Evolutionary conservation across 1,140 invertebrate genomes (phyloP), one percentile per base, ranked within the genome.

Genomic region (Zaprionus inermis): DNA sequence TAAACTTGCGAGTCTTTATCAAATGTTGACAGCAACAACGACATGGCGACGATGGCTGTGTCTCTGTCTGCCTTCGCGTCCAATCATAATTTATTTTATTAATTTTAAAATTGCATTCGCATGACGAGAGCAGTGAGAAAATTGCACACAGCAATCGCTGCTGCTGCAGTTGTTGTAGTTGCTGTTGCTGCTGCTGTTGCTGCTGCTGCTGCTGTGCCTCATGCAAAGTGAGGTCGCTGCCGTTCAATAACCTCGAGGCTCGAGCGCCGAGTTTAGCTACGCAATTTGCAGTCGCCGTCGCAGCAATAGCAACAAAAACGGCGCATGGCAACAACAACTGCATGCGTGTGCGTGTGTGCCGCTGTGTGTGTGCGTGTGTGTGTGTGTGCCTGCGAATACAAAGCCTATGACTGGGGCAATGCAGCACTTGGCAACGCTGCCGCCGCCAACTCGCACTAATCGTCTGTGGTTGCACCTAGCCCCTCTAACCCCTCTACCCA

Each of bases 241-340:
- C 88, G 88, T 90, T 90, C 88, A 90, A 90, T 90, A 90, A 90
- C 88, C 88, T 90, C 88, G 77, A 90, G 86, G 86, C 86, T 90
- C 88, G 77, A 90, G 86, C 79, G 73, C 70, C 70, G 72, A 83
- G 79, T 75, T 72, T 64, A 76, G 78, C 76, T 90, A 90, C 81
- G 81, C 86, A 85, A 90, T 79, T 85, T 28, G 24, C 24, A 28
- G 24, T 28, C 24, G n/a, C n/a, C n/a, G n/a, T n/a, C n/a, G 78
- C 81, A 80, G 65, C 77, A 63, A 63, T 81, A 79, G 58, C 75
- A 71, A 60, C 57, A 60, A 44, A 60, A 46, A 11, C 57, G 73
- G 76, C 56, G 81, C 79, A 85, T 71, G 63, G 70, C 81, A 85
- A 79, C 82, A 84, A 85, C 81, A 72, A 51, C 58, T 46, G 20